Conservation (phyloP, 2,113 vertebrate species). For the Prolemur simus region DNA sequence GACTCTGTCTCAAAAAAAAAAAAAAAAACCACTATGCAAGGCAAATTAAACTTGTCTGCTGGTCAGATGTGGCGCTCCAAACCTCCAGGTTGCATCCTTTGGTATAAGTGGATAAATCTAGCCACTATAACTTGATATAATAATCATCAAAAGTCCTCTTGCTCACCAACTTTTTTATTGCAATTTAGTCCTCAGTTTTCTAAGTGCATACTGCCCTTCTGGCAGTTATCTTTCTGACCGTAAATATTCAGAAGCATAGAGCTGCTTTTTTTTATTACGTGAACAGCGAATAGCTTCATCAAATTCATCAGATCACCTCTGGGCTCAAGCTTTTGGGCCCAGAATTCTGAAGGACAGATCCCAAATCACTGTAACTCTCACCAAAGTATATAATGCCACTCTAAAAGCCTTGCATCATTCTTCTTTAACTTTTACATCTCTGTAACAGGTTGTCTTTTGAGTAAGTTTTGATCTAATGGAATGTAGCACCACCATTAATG, state of each 20-base stretch:
- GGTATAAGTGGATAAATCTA: background rate
- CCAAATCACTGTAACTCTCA: background rate
- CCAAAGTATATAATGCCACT: background rate
- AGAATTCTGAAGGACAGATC: background rate
- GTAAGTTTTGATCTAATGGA: background rate
- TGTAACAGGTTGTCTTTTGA: background rate
- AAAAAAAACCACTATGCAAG: background rate
- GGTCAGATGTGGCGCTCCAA: background rate
- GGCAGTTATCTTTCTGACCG: background rate
- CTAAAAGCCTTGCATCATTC: background rate
- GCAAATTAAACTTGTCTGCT: background rate
- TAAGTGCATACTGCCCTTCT: background rate
- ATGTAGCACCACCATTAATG: background rate
- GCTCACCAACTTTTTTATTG: background rate
- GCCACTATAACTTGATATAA: background rate
- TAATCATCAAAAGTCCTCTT: background rate
- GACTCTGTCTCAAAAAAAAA: too few relatives aligned
- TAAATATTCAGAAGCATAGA: background rate
- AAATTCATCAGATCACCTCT: background rate
- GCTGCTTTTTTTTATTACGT: background rate
- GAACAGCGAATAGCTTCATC: background rate
- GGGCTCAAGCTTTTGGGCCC: background rate
- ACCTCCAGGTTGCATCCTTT: background rate
- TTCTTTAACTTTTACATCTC: background rate
- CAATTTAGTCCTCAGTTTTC: constrained; percentile 1